Percentiles rank a stretch among this genome's conserved stretches.
Evolutionary conservation across 2,797 vertebrate genomes (phyloP).

Genomic region (Malurus leucopterus): DNA sequence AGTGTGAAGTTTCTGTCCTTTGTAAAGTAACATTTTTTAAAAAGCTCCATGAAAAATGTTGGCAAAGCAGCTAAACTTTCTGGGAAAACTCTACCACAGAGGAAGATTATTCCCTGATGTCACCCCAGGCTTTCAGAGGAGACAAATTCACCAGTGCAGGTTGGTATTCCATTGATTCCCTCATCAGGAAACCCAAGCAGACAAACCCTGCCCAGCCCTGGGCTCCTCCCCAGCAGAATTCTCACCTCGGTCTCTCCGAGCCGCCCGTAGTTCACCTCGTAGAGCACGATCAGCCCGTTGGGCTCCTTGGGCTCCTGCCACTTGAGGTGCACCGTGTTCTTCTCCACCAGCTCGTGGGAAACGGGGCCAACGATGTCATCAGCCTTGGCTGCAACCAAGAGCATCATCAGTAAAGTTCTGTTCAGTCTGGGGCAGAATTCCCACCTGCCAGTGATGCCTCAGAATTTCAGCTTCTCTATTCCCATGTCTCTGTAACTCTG

Average conservation of each 20-base stretch:
- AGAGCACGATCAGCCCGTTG: slow-evolving; percentile 92
- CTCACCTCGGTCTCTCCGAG: slow-evolving; percentile 88
- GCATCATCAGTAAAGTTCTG: neutral
- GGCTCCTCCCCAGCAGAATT: neutral
- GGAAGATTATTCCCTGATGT: neutral
- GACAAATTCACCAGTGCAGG: neutral
- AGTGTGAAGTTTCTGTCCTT: neutral
- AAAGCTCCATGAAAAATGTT: neutral
- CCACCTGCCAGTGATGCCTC: neutral
- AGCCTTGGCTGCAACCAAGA: slow-evolving; percentile 81
- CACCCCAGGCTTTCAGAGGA: neutral
- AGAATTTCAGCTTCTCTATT: too few species aligned
- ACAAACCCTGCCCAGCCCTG: neutral
- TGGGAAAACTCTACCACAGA: accelerated
- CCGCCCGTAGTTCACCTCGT: slow-evolving; percentile 89
- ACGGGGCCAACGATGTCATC: slow-evolving; percentile 85
- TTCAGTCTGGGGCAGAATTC: neutral
- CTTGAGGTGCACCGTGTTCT: slow-evolving; percentile 82
- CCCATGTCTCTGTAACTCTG: too few species aligned
- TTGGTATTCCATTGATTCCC: neutral
- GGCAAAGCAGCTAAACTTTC: neutral
- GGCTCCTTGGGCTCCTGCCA: slow-evolving; percentile 90
- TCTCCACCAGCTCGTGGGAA: slow-evolving; percentile 81
- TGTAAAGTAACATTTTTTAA: neutral
- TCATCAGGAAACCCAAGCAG: neutral